Evolutionary conservation across 2,888 invertebrate species (phyloP).

Genomic region (Erebia ligea): DNA sequence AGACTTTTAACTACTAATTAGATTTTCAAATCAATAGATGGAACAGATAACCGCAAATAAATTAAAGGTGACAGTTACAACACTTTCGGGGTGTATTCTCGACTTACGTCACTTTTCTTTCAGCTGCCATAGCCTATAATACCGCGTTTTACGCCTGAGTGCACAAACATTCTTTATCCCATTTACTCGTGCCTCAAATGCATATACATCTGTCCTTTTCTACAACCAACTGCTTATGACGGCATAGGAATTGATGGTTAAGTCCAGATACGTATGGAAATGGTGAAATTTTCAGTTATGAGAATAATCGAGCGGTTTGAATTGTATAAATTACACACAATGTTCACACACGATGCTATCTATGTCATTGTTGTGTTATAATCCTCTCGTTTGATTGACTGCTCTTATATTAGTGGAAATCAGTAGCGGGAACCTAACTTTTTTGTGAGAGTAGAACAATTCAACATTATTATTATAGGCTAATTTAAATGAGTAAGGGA

Average conservation of each 20-base stretch:
- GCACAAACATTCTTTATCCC: slow-evolving; percentile 78
- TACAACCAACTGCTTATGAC: slow-evolving; percentile 73
- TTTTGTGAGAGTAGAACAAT: neutral
- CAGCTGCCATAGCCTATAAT: slow-evolving; percentile 62
- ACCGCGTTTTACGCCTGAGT: slow-evolving; percentile 78
- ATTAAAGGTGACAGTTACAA: slow-evolving; percentile 25
- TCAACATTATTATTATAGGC: neutral
- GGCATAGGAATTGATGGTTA: slow-evolving; percentile 72
- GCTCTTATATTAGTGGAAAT: slow-evolving; percentile 3
- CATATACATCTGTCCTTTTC: slow-evolving; percentile 66
- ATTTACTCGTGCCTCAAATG: slow-evolving; percentile 63
- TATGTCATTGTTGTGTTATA: slow-evolving; percentile 12
- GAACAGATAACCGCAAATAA: neutral
- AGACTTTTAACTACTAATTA: no score
- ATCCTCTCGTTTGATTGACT: slow-evolving; percentile 14
- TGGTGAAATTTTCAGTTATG: slow-evolving; percentile 34
- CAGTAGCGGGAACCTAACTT: neutral
- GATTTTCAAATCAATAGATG: neutral
- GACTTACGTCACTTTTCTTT: slow-evolving; percentile 66
- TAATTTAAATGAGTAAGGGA: neutral
- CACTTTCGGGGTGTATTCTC: slow-evolving; percentile 10
- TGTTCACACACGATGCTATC: slow-evolving; percentile 25
- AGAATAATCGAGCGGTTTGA: slow-evolving; percentile 23
- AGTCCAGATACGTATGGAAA: slow-evolving; percentile 63
- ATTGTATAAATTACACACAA: slow-evolving; percentile 20